Conservation (phyloP, 2,888 invertebrate genomes). For the Idaea biselata region DNA sequence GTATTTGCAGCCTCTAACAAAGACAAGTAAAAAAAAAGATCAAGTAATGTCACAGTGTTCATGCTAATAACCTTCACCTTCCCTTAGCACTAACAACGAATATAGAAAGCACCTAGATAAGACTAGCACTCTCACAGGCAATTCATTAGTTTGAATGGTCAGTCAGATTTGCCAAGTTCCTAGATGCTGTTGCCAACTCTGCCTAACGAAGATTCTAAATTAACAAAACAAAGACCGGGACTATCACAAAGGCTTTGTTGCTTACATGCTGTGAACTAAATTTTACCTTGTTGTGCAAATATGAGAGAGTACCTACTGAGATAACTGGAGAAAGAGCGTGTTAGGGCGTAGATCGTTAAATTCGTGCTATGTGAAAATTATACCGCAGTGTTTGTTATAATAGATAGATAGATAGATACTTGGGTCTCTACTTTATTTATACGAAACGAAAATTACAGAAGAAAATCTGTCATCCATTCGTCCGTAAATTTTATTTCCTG, state of each 20-base stretch:
- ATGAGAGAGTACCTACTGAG: background rate
- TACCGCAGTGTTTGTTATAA: background rate
- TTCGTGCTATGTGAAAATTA: background rate
- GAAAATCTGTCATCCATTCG: too few species aligned
- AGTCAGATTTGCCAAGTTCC: constrained; percentile 48
- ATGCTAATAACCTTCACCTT: too few species aligned
- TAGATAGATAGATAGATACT: background rate
- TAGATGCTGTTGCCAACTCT: constrained; percentile 30
- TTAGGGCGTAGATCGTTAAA: background rate
- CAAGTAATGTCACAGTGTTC: too few species aligned
- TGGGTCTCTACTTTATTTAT: too few species aligned
- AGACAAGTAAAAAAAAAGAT: too few species aligned
- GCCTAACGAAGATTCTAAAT: constrained; percentile 28
- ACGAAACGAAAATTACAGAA: too few species aligned
- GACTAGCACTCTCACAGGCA: constrained; percentile 26
- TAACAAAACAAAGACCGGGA: background rate
- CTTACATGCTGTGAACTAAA: background rate
- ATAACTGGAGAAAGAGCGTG: background rate
- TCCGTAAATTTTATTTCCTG: too few species aligned
- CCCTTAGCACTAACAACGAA: background rate
- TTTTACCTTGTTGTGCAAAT: background rate
- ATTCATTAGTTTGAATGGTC: constrained; percentile 55
- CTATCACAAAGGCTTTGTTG: background rate
- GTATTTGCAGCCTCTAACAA: too few species aligned
- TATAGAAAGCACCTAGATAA: background rate